Evolutionary conservation across 2,888 invertebrate species (phyloP).

Genomic region (Eristalis tenax): DNA sequence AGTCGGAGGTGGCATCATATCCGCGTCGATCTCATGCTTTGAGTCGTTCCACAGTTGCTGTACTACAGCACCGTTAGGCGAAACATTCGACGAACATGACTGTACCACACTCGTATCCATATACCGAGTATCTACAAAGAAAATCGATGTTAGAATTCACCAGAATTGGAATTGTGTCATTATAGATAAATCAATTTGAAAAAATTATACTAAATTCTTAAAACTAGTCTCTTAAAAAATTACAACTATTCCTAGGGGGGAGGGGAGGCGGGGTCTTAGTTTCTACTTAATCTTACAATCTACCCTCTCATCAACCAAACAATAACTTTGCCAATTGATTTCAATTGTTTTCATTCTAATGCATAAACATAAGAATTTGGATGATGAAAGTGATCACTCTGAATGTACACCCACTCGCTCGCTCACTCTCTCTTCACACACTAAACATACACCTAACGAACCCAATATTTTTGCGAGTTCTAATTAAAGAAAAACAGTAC

Average conservation of each 20-base stretch:
- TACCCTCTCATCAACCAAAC: slow-evolving; percentile 72
- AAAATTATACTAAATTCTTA: slow-evolving; percentile 45
- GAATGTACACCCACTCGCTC: slow-evolving; percentile 54
- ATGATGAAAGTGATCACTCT: slow-evolving; percentile 75
- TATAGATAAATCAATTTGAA: slow-evolving; percentile 29
- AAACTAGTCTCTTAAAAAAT: slow-evolving; percentile 42
- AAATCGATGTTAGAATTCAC: slow-evolving; percentile 49
- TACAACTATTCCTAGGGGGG: slow-evolving; percentile 53
- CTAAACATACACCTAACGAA: slow-evolving; percentile 50
- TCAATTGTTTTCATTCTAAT: slow-evolving; percentile 29
- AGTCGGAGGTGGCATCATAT: slow-evolving; percentile 87
- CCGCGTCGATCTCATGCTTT: slow-evolving; percentile 83
- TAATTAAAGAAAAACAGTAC: slow-evolving; percentile 49
- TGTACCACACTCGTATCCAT: slow-evolving; percentile 76
- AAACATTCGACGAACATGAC: slow-evolving; percentile 25
- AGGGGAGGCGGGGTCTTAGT: slow-evolving; percentile 24
- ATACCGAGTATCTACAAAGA: slow-evolving; percentile 79
- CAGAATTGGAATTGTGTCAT: slow-evolving; percentile 70
- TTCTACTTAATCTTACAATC: slow-evolving; percentile 55
- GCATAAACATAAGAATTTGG: slow-evolving; percentile 42
- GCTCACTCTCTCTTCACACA: background rate
- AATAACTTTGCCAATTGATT: slow-evolving; percentile 36
- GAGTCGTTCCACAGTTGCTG: slow-evolving; percentile 77
- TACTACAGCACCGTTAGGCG: slow-evolving; percentile 44
- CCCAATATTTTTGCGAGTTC: slow-evolving; percentile 29